Base-by-base conservation (phyloP, 2,888 invertebrate species). In the Drepanosiphum platanoidis region DNA sequence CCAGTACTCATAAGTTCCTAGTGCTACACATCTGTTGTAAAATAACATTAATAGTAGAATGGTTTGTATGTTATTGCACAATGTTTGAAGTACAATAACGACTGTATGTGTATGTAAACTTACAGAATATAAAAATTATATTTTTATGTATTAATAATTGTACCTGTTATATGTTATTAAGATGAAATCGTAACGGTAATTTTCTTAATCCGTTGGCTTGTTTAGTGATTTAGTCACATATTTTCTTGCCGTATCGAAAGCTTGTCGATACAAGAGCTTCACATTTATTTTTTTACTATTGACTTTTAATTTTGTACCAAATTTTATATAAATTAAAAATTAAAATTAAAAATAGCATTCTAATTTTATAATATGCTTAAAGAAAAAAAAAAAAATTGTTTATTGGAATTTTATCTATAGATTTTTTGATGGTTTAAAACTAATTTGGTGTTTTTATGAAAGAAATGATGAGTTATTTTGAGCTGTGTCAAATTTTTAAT, bases 1-100 rank as follows among this genome's bases (percentile, higher is more conserved):
- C 77, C 68, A 77, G 36, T 84, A 84, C 75, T 77, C 18, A 68
- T 84, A 84, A 74, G 84, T 84, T 84, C 84, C 84, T 84, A 84
- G 82, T 84, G n/a, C 64, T 66, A 52, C 36, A 64, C 52, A 68
- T 52, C 13, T 66, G 46, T 66, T 75, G 46, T 75, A 46, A 77
- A 36, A 34, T 77, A 84, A 77, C 32, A 42, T 72, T 32, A 32
- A 36, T 66, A 75, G 64, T 36, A 61, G 39, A 46, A 8, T 64
- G n/a, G 9, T 64, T 5, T 39, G 8, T 66, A 27, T 72, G 39
- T 61, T 61, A 82, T 30, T 64, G 36, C 34, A 81, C 22, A 81
- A 36, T 42, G 39, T 11, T 72, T 32, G n/a, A 72, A 61, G 27
- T 27, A 71, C 52, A 58, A 71, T 46, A n/a, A 64, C 42, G 30